Percentiles rank a stretch among this genome's conserved stretches.
Evolutionary conservation across 1,140 invertebrate species (phyloP).

Genomic region (Temnothorax nylanderi): DNA sequence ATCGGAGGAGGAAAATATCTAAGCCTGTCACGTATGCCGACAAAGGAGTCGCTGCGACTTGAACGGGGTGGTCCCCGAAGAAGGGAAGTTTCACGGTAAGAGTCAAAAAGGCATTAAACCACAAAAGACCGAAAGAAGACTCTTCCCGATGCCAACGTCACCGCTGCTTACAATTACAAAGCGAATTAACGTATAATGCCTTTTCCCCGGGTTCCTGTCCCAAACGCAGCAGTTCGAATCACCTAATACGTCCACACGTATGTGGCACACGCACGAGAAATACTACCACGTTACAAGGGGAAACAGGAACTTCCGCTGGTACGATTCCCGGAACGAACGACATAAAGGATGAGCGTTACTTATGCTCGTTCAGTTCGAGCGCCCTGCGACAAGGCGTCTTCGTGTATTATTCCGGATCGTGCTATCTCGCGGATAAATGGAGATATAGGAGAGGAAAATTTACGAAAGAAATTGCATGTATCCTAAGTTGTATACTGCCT

Average conservation of each 20-base stretch:
- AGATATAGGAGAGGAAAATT: neutral
- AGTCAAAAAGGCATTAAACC: constrained; percentile 70
- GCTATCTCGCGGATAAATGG: neutral
- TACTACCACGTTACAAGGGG: neutral
- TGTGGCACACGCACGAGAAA: neutral
- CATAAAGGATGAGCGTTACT: constrained; percentile 36
- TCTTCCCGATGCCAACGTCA: constrained; percentile 8
- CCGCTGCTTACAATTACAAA: constrained; percentile 70
- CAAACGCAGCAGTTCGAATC: constrained; percentile 25
- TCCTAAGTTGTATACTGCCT: neutral
- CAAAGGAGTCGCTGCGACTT: constrained; percentile 60
- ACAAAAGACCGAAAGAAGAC: constrained; percentile 54
- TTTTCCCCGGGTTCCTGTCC: constrained; percentile 59
- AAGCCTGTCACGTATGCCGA: constrained; percentile 71
- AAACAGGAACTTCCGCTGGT: neutral
- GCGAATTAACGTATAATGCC: constrained; percentile 70
- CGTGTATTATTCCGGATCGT: constrained; percentile 27
- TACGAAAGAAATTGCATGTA: constrained; percentile 14
- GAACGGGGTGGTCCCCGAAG: constrained; percentile 59
- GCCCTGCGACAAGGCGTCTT: constrained; percentile 19
- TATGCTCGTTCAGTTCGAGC: constrained; percentile 22
- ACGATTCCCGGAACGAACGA: constrained; percentile 28
- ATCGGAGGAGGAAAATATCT: constrained; percentile 71
- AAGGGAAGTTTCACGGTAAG: constrained; percentile 30
- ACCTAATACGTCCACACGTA: constrained; percentile 6